Base-by-base conservation (phyloP, 2,888 invertebrate species). In the Diarsia brunnea region DNA sequence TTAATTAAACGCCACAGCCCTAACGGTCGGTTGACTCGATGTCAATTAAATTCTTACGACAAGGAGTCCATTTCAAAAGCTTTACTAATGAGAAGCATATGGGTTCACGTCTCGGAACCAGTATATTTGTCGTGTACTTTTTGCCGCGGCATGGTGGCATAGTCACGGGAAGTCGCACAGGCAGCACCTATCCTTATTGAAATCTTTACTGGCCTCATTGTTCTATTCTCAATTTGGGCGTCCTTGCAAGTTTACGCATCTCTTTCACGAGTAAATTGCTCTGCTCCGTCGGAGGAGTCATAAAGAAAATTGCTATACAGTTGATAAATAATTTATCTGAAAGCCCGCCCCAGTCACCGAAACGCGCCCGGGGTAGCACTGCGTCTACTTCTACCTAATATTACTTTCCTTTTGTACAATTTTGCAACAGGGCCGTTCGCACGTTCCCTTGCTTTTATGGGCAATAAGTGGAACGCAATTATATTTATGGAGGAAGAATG, bases 231-330 rank as follows among this genome's bases (percentile, higher is more conserved):
- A 95, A 95, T 95, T 95, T 94, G 91, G 92, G 91, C 93, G 95
- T 95, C 94, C 94, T 95, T 95, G 95, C 95, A 95, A 96, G 95
- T 96, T 95, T 95, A 96, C 96, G 96, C 96, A 96, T 96, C 95
- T 95, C 95, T 95, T 95, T 95, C 96, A 93, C 92, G 93, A 95
- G 94, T 93, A 96, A 96, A 96, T 96, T 96, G 96, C 96, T 95
- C 94, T 93, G 95, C 95, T 95, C 94, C 96, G 96, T 95, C 95
- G 95, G 96, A 96, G 96, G 96, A 96, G 96, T 96, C 96, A 95
- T 96, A 96, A 96, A 96, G 96, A 96, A 96, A 96, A 96, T 96
- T 96, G 96, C 96, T 95, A 96, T 96, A 96, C 96, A 96, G 96
- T 96, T 96, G 96, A 96, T 96, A 96, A 96, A 96, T 96, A 96